Percentiles rank a stretch among this genome's conserved stretches.
These are phyloP conservation scores for Scaptomyza tumidula DNA, from an alignment of 2,888 invertebrate genomes.

Conservation along the genomic window DNA sequence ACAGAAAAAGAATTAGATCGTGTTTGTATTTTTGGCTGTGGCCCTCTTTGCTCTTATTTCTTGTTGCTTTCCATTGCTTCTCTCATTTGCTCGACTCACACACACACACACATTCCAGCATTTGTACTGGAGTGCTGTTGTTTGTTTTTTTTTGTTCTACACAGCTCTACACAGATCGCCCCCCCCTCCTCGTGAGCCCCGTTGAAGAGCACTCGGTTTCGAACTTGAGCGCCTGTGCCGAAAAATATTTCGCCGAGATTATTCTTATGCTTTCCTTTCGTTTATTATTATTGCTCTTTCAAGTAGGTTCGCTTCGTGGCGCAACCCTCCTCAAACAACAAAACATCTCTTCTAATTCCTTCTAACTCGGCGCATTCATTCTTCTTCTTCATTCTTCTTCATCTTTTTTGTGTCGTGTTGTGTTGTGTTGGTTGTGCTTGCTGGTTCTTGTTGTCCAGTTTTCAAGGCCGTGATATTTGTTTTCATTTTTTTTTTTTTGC, in stretches of 20 bases:
- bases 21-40: constrained; percentile 48
- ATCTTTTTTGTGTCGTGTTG: constrained; percentile 10
- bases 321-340: constrained; percentile 35
- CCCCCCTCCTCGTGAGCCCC: background rate
- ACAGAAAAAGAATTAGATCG: constrained; percentile 57
- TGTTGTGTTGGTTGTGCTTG: constrained; percentile 22
- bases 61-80: constrained; percentile 45
- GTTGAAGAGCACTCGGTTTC: constrained; percentile 4
- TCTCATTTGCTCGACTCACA: constrained; percentile 18
- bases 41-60: constrained; percentile 48
- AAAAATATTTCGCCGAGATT: constrained; percentile 41
- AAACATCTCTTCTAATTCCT: constrained; percentile 52
- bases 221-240: constrained; percentile 41
- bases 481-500: constrained; percentile 47
- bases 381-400: constrained; percentile 27
- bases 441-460: constrained; percentile 56
- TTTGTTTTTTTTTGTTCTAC: constrained; percentile 4
- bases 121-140: constrained; percentile 8
- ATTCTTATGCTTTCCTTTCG: constrained; percentile 23
- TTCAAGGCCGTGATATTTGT: constrained; percentile 70
- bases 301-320: constrained; percentile 19
- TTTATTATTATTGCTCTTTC: constrained; percentile 32
- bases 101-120: background rate
- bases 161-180: constrained; percentile 35
- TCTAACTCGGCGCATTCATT: constrained; percentile 28